Evolutionary conservation across 2,797 vertebrate species (phyloP).

Genomic region (Epinephelus awoara): DNA sequence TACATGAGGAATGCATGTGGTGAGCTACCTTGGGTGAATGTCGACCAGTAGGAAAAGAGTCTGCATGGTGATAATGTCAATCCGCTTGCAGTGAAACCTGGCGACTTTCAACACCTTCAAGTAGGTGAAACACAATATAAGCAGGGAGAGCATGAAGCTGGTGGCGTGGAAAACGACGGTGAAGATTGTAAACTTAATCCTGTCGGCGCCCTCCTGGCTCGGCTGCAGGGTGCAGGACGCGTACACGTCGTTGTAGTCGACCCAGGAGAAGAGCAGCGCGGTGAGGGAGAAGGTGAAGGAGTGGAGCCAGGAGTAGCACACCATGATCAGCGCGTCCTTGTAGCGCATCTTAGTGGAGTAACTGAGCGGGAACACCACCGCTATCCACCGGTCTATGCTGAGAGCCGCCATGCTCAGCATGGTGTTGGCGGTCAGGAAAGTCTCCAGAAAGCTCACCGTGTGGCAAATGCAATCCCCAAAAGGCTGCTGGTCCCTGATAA

Average conservation of each 20-base stretch:
- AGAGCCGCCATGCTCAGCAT: constrained; percentile 91
- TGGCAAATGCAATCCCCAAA: constrained; percentile 87
- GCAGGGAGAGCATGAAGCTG: constrained; percentile 89
- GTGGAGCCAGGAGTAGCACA: constrained; percentile 90
- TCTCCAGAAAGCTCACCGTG: constrained; percentile 89
- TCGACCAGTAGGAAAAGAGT: constrained; percentile 91
- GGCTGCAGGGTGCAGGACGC: constrained; percentile 89
- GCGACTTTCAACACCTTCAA: constrained; percentile 90
- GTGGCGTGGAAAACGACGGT: constrained; percentile 89
- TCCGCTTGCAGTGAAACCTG: constrained; percentile 89
- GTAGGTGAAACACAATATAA: constrained; percentile 90
- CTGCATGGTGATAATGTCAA: constrained; percentile 91
- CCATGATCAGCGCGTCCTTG: constrained; percentile 89
- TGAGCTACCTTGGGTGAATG: constrained; percentile 89
- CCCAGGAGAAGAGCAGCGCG: constrained; percentile 89
- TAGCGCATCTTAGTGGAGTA: constrained; percentile 91
- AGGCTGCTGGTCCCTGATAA: constrained; percentile 86
- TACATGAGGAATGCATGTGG: neutral
- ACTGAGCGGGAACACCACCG: constrained; percentile 89
- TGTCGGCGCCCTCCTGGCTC: constrained; percentile 76
- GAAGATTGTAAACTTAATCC: constrained; percentile 87
- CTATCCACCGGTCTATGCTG: constrained; percentile 91
- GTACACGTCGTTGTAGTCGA: constrained; percentile 88
- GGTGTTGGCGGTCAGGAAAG: constrained; percentile 88
- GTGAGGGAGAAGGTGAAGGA: constrained; percentile 89